Evolutionary conservation across 2,113 vertebrate species (phyloP).

Genomic region (Erinaceus europaeus): DNA sequence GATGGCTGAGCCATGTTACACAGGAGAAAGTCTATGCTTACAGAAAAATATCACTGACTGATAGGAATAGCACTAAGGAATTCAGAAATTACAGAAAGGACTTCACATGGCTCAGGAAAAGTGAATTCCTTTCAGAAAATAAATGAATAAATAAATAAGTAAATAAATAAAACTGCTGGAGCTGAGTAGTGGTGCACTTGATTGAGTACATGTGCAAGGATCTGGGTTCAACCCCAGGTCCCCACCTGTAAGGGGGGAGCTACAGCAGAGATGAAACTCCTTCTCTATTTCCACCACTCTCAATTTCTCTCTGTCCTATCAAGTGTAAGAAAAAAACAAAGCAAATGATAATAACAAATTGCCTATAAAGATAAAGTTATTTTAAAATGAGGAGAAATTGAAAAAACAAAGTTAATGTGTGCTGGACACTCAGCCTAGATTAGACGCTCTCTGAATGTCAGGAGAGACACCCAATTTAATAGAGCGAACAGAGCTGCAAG

Average conservation of each 20-base stretch:
- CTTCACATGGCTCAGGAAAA: background rate
- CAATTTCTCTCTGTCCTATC: no score
- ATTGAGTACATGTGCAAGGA: no score
- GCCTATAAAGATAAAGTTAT: background rate
- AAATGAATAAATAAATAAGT: no score
- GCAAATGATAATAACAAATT: no score
- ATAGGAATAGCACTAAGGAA: background rate
- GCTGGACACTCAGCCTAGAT: background rate
- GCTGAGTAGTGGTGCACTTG: no score
- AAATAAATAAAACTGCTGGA: no score
- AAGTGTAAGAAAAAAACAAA: no score
- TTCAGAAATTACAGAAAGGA: background rate
- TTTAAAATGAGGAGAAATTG: background rate
- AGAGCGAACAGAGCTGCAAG: rapidly evolving
- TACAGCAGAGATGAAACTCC: background rate
- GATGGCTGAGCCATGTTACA: background rate
- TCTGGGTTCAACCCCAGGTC: no score
- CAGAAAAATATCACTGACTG: no score
- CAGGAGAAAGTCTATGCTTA: background rate
- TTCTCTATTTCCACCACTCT: background rate
- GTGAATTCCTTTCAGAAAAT: background rate
- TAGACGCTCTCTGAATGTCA: background rate
- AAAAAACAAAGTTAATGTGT: background rate
- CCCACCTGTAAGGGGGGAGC: no score
- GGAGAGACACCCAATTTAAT: background rate